Evolutionary conservation across 2,113 vertebrate genomes (phyloP).

Genomic region (Ctenodactylus gundi): DNA sequence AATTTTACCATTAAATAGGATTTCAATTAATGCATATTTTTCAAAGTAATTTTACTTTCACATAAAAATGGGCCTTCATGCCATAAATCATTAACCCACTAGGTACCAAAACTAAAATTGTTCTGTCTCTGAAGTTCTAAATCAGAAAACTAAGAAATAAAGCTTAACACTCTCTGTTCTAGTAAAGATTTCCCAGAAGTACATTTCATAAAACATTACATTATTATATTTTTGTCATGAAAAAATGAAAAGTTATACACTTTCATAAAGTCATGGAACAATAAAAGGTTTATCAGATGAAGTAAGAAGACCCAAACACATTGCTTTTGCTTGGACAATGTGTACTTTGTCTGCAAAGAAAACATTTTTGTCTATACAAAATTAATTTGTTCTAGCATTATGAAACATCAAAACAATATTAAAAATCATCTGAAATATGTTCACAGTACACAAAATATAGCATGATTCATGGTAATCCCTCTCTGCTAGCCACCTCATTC

Average conservation of each 20-base stretch:
- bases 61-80: slow-evolving; percentile 67
- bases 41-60: slow-evolving; percentile 80
- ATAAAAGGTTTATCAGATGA: neutral
- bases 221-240: slow-evolving; percentile 9
- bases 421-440: neutral
- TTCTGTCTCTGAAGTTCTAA: neutral
- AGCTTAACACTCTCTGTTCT: neutral
- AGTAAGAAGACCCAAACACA: neutral
- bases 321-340: neutral
- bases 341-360: neutral
- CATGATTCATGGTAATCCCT: neutral
- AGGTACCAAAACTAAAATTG: slow-evolving; percentile 32
- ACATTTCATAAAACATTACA: slow-evolving; percentile 27
- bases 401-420: neutral
- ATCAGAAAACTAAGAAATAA: slow-evolving; percentile 23
- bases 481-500: neutral
- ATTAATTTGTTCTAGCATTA: neutral
- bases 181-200: neutral
- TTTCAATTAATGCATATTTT: slow-evolving; percentile 86
- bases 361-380: neutral
- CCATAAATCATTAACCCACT: slow-evolving; percentile 75
- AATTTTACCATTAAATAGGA: slow-evolving; percentile 84
- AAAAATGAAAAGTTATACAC: slow-evolving; percentile 36
- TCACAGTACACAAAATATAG: neutral
- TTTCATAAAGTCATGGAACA: slow-evolving; percentile 17